Conservation (phyloP, 2,113 vertebrate genomes). For the Sinocyclocheilus anshuiensis region DNA sequence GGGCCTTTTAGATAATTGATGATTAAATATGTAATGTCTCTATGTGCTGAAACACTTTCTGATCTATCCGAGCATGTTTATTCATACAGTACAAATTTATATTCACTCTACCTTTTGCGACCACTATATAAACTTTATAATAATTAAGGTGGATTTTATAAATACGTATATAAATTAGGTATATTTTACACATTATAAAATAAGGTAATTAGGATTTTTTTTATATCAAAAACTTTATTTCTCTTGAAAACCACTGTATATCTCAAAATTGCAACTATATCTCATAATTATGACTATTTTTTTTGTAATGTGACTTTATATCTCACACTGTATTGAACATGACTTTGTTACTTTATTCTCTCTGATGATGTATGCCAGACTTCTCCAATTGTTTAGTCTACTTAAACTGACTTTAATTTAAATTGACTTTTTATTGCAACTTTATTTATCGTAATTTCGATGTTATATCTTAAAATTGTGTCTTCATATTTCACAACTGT, state of each 20-base stretch:
- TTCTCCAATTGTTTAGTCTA: neutral
- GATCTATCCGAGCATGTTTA: neutral
- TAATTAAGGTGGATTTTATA: too few species aligned
- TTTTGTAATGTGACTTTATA: neutral
- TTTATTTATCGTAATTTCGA: neutral
- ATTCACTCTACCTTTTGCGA: neutral
- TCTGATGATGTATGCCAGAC: neutral
- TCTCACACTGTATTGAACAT: too few species aligned
- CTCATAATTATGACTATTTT: neutral
- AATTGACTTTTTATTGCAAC: neutral
- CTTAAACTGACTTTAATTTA: neutral
- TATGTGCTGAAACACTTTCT: neutral
- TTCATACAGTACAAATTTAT: neutral
- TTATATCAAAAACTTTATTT: neutral
- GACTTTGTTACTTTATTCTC: neutral
- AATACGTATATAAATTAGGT: too few species aligned
- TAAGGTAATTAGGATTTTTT: neutral
- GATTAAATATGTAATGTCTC: neutral
- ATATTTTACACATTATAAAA: too few species aligned
- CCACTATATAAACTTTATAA: neutral
- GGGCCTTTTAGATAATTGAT: neutral
- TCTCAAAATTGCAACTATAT: neutral
- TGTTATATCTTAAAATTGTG: neutral
- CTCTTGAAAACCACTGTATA: neutral
- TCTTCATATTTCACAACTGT: neutral